phyloP scores from a whole-genome alignment of 2,888 invertebrate species.

The Drosophila cognata region DNA sequence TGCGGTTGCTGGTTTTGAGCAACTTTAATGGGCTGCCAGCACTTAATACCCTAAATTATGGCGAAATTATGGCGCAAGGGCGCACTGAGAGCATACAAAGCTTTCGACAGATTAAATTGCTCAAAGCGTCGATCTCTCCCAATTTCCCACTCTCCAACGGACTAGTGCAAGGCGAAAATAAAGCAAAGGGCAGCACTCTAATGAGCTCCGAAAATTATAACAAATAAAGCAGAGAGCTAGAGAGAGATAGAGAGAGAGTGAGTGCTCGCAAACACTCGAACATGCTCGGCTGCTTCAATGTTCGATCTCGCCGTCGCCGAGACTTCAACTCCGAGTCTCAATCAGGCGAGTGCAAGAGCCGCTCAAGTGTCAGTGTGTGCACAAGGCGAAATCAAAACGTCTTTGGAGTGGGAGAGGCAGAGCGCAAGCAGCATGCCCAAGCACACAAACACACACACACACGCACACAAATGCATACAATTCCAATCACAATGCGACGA shows the following conservation, averaged over 20 bases:
- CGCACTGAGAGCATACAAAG: conserved; percentile 24
- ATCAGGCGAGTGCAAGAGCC: conserved; percentile 52
- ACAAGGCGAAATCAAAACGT: conserved; percentile 37
- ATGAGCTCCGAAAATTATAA: conserved; percentile 24
- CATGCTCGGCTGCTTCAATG: conserved; percentile 12
- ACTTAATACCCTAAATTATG: conserved; percentile 51
- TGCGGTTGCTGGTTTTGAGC: conserved; percentile 18
- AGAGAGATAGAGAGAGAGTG: neutral
- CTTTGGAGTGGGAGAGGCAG: conserved; percentile 19
- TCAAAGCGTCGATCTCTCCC: conserved; percentile 8
- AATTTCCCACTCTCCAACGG: neutral
- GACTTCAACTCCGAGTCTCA: conserved; percentile 18
- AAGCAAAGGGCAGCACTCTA: conserved; percentile 16
- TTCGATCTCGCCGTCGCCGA: conserved; percentile 21
- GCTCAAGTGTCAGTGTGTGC: conserved; percentile 49
- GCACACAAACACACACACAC: conserved; percentile 7
- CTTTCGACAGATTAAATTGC: conserved; percentile 10
- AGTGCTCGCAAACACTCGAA: neutral
- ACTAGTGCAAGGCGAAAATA: neutral
- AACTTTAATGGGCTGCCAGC: conserved; percentile 46
- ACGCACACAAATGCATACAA: conserved; percentile 30
- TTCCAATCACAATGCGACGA: conserved; percentile 52
- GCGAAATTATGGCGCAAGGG: conserved; percentile 50
- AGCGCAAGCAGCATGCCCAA: conserved; percentile 24
- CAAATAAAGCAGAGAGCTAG: neutral